Percentiles rank a stretch among this genome's conserved stretches.
These are phyloP conservation scores for Ameiurus melas DNA, from an alignment of 2,113 vertebrate species.

Conservation along the genomic window DNA sequence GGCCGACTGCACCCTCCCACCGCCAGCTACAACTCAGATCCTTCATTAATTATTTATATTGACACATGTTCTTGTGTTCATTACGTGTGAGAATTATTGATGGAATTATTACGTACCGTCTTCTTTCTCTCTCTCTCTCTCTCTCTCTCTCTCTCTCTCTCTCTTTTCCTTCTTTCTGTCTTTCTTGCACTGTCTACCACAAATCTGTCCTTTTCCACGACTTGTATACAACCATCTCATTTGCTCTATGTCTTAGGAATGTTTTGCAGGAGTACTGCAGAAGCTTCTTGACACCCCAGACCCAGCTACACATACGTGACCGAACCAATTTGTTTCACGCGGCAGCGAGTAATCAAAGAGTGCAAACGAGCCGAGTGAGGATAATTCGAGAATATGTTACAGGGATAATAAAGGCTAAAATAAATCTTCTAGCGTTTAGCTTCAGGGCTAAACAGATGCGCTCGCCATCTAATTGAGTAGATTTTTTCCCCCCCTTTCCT, in stretches of 20 bases:
- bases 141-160: not conserved
- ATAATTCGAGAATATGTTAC: not conserved
- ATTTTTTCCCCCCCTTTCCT: slow-evolving; percentile 8
- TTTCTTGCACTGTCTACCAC: not conserved
- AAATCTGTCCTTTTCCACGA: not conserved
- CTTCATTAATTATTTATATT: slow-evolving; percentile 70
- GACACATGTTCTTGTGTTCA: slow-evolving; percentile 66
- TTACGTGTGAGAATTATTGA: slow-evolving; percentile 74
- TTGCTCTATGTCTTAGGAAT: not conserved
- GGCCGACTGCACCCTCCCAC: not conserved
- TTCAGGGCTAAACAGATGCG: slow-evolving; percentile 60
- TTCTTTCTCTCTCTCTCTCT: not conserved
- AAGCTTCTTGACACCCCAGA: not conserved
- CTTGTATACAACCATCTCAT: not conserved
- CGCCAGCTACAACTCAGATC: slow-evolving; percentile 59
- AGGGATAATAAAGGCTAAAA: not conserved
- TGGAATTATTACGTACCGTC: slow-evolving; percentile 53
- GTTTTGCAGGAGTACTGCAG: not conserved
- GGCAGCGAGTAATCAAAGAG: slow-evolving; percentile 20
- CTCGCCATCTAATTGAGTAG: slow-evolving; percentile 62
- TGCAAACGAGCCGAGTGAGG: not conserved
- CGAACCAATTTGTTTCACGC: slow-evolving; percentile 19
- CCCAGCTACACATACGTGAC: not conserved
- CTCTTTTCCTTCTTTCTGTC: not conserved
- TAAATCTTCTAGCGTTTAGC: slow-evolving; percentile 4